A percentile compares a stretch with the other conserved stretches of the same genome.
Conservation (phyloP, 2,113 vertebrate genomes). For the Rallus limicola region DNA sequence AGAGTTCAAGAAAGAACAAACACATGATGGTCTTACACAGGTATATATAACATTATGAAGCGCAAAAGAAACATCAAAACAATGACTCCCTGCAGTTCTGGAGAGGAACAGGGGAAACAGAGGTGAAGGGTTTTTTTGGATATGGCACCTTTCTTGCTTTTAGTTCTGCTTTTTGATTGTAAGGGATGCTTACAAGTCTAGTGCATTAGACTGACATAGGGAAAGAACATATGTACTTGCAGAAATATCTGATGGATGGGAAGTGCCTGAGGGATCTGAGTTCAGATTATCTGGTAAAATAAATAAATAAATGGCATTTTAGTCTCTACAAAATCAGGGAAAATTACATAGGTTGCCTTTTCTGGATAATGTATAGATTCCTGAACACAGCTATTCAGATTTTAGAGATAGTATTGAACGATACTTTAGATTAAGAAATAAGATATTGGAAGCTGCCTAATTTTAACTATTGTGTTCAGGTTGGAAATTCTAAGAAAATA, state of each 20-base stretch:
- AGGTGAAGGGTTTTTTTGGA: neutral
- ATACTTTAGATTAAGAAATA: neutral
- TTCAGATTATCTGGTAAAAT: slow-evolving; percentile 46
- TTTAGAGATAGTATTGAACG: neutral
- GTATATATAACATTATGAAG: neutral
- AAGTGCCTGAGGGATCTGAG: neutral
- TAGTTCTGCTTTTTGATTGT: neutral
- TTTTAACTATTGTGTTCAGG: neutral
- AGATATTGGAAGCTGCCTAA: neutral
- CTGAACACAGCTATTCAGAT: neutral
- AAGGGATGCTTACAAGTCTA: neutral
- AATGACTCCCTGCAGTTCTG: neutral
- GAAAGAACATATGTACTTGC: slow-evolving; percentile 25
- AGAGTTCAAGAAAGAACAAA: neutral
- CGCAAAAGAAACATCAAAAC: neutral
- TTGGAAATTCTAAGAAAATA: neutral
- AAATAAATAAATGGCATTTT: slow-evolving; percentile 42
- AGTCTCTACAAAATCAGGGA: neutral
- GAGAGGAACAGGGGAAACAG: neutral
- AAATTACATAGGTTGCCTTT: neutral
- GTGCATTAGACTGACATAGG: neutral
- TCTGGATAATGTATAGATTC: neutral
- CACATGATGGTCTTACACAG: neutral
- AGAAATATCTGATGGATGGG: slow-evolving; percentile 53
- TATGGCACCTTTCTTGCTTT: neutral